Base-by-base conservation (phyloP, 1,140 invertebrate genomes). In the Probaryconus sp. region DNA sequence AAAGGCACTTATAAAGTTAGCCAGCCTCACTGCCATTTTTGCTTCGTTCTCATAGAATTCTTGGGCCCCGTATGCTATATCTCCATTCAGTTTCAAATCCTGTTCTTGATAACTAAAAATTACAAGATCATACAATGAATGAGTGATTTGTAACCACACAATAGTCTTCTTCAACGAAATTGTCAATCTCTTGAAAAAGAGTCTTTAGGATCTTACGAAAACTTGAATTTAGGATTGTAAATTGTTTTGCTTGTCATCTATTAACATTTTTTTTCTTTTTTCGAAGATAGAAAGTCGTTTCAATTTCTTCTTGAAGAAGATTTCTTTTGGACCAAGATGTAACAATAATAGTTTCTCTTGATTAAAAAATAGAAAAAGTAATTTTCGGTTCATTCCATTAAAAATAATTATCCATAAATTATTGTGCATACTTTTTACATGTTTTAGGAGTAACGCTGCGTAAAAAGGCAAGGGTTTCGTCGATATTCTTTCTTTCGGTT, bases 1-100 rank as follows among this genome's bases (percentile, higher is more conserved):
- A 85, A 98, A 98, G 10, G 94, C 94, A 81, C 95, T 97, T 42
- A 98, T 93, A 82, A 99, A 99, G 84, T 99, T 98, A 0, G 97
- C 94, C 45, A 99, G 88, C 48, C 97, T 90, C 5, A 98, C 89
- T 1, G 97, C 98, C 92, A 97, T 98, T 85, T 96, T 94, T 3
- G 97, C 97, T 89, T 98, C 95, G 81, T 97, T 97, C 80, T 96
- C 93, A 82, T 97, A 97, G 84, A 96, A 96, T 58, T 94, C 92
- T 71, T 96, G 91, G 0, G 94, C 94, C 0, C 96, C 97, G 83
- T 89, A 96, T 20, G 92, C 91, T 38, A 97, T 91, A 83, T 97
- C 96, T 3, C 96, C 96, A 50, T 91, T 91, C 21, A 98, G 82
- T 53, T 90, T 87, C 37, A 97, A 87, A 78, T 96, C 92, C 55